A percentile compares a stretch with the other conserved stretches of the same genome.
phyloP scores from a whole-genome alignment of 2,888 invertebrate genomes.

The Strigamia transsilvanica region DNA sequence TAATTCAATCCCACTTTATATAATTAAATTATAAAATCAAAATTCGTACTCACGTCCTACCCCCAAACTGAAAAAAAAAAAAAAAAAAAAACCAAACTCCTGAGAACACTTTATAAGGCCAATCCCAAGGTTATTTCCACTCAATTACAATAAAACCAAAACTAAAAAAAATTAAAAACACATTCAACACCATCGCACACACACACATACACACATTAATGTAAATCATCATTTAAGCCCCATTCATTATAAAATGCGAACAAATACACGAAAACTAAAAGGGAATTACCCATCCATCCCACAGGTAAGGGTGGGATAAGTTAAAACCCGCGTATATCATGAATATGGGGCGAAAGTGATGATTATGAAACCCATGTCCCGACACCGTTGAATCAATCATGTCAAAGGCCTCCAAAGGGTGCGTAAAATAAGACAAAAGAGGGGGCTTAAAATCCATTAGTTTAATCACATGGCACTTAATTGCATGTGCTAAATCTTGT shows the following conservation, averaged over 20 bases:
- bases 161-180: not conserved
- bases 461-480: conserved; percentile 2
- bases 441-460: conserved; percentile 1
- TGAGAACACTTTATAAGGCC: not conserved
- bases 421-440: not conserved
- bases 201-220: not conserved
- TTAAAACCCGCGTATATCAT: not conserved
- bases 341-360: not conserved
- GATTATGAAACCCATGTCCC: not conserved
- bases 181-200: not conserved
- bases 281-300: not conserved
- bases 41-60: too few relatives aligned
- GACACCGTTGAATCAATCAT: not conserved
- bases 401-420: too few relatives aligned
- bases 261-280: not conserved
- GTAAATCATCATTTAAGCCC: not conserved
- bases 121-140: not conserved
- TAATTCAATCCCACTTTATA: too few relatives aligned
- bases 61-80: not conserved
- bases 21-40: too few relatives aligned
- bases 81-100: not conserved
- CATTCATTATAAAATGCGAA: not conserved
- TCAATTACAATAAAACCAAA: not conserved
- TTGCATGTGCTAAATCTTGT: conserved; percentile 1
- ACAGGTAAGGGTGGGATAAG: not conserved